These are phyloP conservation scores for Tigriopus japonicus DNA, from an alignment of 1,140 invertebrate genomes.

Conservation along the genomic window DNA sequence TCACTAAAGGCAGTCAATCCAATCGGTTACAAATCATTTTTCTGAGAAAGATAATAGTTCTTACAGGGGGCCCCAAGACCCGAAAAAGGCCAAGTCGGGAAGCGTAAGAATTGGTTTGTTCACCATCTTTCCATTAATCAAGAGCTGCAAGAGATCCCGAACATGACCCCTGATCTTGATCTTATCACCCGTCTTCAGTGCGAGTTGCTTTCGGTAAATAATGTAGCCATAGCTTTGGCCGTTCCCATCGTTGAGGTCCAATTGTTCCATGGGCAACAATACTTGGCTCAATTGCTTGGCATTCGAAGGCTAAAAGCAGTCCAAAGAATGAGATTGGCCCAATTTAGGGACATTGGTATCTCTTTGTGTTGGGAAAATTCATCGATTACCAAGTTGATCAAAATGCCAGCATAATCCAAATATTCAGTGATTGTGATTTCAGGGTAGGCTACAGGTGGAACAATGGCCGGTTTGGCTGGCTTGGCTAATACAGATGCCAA, in stretches of 20 bases:
- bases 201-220: constrained; percentile 28
- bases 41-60: neutral
- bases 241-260: constrained; percentile 33
- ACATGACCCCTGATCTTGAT: constrained; percentile 30
- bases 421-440: neutral
- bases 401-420: neutral
- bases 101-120: neutral
- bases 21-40: too few species aligned
- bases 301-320: too few species aligned
- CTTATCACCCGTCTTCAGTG: constrained; percentile 6
- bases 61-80: constrained; percentile 4
- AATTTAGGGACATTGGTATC: constrained; percentile 8
- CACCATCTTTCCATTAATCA: constrained; percentile 6
- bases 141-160: constrained; percentile 12
- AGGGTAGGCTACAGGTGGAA: neutral
- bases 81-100: constrained; percentile 2
- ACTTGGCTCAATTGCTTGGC: too few species aligned
- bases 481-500: neutral
- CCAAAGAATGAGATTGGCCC: too few species aligned
- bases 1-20: constrained; percentile 18
- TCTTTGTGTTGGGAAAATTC: constrained; percentile 11
- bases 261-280: constrained; percentile 33
- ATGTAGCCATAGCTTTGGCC: constrained; percentile 39
- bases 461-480: neutral
- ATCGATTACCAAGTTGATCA: neutral